A percentile compares a stretch with the other conserved stretches of the same genome.
Evolutionary conservation across 2,113 vertebrate genomes (phyloP).

Genomic region (Platanista minor): DNA sequence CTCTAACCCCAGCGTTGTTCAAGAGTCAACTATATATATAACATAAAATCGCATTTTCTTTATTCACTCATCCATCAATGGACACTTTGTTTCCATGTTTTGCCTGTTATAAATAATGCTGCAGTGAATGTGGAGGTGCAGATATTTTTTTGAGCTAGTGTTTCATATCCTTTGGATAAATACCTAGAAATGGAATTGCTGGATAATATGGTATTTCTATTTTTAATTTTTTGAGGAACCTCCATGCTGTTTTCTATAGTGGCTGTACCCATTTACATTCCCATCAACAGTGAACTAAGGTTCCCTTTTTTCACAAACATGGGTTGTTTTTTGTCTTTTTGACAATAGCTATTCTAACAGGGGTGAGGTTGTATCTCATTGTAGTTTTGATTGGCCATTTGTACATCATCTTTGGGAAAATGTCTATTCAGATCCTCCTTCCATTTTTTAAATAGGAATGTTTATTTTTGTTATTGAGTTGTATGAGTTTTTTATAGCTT

Average conservation of each 20-base stretch:
- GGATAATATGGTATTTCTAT: background rate
- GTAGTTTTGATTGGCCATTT: background rate
- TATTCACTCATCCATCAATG: background rate
- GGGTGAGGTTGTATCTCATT: background rate
- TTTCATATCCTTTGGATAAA: background rate
- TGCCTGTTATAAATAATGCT: background rate
- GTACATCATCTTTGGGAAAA: background rate
- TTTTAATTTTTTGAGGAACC: background rate
- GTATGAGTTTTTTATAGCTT: background rate
- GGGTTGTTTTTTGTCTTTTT: background rate
- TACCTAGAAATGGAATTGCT: background rate
- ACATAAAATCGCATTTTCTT: background rate
- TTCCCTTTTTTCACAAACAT: background rate
- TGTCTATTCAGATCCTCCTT: background rate
- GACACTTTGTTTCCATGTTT: background rate
- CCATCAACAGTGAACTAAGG: background rate
- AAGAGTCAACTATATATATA: background rate
- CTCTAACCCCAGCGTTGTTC: background rate
- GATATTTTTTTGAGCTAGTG: background rate
- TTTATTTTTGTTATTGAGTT: background rate
- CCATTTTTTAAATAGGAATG: background rate
- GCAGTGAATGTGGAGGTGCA: background rate
- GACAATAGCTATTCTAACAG: background rate
- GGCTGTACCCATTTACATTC: background rate
- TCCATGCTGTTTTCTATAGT: background rate